phyloP scores from a whole-genome alignment of 2,797 vertebrate genomes.

The Coreius guichenoti region DNA sequence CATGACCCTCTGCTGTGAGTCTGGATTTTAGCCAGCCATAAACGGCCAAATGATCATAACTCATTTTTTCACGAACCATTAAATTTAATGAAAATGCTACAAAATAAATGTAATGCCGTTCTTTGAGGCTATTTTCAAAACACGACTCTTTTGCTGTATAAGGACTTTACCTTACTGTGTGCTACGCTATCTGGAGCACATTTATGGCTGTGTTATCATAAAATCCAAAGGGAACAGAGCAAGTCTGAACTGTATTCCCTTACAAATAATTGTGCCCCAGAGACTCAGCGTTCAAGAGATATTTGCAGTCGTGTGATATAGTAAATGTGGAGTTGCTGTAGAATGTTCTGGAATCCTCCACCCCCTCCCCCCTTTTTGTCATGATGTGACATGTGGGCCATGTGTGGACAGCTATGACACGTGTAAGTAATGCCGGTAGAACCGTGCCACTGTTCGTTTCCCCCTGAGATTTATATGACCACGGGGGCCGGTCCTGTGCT shows the following conservation, averaged over 20 bases:
- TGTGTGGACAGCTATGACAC: slow-evolving; percentile 51
- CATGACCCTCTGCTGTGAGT: slow-evolving; percentile 56
- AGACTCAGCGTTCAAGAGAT: slow-evolving; percentile 56
- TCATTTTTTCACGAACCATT: slow-evolving; percentile 56
- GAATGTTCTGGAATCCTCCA: slow-evolving; percentile 50
- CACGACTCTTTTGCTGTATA: slow-evolving; percentile 54
- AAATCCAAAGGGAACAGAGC: slow-evolving; percentile 48
- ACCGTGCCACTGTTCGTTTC: slow-evolving; percentile 47
- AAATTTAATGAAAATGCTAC: slow-evolving; percentile 61
- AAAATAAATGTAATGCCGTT: slow-evolving; percentile 52
- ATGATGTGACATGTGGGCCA: slow-evolving; percentile 54
- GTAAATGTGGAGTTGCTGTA: slow-evolving; percentile 46
- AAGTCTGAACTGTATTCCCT: slow-evolving; percentile 47
- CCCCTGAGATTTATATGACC: slow-evolving; percentile 60
- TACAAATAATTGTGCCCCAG: slow-evolving; percentile 51
- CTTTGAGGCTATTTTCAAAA: slow-evolving; percentile 56
- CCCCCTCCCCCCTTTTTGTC: slow-evolving; percentile 39
- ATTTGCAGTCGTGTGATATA: slow-evolving; percentile 58
- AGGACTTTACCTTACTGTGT: slow-evolving; percentile 49
- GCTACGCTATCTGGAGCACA: slow-evolving; percentile 46
- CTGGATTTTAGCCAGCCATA: slow-evolving; percentile 59
- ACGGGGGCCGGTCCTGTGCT: slow-evolving; percentile 49
- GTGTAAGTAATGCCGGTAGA: slow-evolving; percentile 56
- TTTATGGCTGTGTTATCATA: slow-evolving; percentile 44
- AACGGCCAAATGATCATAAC: slow-evolving; percentile 56